These are phyloP conservation scores for Ctenomys sociabilis DNA, from an alignment of 2,113 vertebrate species.

Conservation along the genomic window DNA sequence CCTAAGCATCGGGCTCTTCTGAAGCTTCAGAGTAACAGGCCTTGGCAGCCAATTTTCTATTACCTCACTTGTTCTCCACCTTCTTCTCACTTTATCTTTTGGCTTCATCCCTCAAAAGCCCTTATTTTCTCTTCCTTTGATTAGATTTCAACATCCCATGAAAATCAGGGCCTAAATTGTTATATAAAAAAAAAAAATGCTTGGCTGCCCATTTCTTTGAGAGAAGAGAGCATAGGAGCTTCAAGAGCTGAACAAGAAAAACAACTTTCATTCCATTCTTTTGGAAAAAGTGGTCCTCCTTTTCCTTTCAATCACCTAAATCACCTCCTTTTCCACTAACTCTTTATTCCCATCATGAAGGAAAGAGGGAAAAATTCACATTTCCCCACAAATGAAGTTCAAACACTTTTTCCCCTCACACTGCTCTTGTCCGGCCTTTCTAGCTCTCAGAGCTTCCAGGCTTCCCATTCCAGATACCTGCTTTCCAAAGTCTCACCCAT, in stretches of 20 bases:
- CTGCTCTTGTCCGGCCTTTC: background rate
- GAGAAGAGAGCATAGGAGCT: background rate
- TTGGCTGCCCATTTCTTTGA: background rate
- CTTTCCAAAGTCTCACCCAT: background rate
- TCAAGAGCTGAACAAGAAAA: background rate
- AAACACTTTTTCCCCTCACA: background rate
- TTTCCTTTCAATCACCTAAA: background rate
- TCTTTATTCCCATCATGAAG: background rate
- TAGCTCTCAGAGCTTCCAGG: background rate
- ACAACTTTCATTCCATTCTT: background rate
- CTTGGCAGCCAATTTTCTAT: background rate
- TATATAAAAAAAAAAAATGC: background rate
- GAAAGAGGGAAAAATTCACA: background rate
- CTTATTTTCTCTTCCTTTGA: background rate
- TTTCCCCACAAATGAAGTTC: background rate
- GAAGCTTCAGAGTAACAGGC: background rate
- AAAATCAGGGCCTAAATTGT: background rate
- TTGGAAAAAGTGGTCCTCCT: background rate
- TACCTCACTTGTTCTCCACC: background rate
- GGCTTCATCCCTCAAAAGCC: background rate
- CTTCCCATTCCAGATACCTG: background rate
- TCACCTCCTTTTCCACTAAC: background rate
- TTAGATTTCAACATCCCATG: background rate
- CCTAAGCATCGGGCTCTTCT: background rate
- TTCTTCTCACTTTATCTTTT: background rate